These are phyloP conservation scores for Amyelois transitella DNA, from an alignment of 1,140 invertebrate genomes.

Conservation along the genomic window DNA sequence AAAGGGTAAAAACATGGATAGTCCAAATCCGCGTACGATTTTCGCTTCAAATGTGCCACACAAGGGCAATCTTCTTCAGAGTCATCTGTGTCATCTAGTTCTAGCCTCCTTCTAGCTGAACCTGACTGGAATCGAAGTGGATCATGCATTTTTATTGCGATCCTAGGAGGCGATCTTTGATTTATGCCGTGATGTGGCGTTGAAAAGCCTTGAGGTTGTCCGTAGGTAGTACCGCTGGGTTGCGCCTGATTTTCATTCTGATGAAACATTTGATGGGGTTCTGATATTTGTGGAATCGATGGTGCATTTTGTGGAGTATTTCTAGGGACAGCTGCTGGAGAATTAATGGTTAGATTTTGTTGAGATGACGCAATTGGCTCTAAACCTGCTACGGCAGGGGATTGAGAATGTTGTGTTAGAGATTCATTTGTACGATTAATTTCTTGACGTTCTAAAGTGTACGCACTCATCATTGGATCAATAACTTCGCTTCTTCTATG, in stretches of 20 bases:
- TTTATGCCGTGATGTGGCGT: not conserved
- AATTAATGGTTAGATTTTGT: not conserved
- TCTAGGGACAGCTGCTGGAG: not conserved
- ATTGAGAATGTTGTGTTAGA: not conserved
- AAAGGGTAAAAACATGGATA: constrained; percentile 1
- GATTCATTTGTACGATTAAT: not conserved
- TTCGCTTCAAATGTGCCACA: not conserved
- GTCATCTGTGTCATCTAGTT: not conserved
- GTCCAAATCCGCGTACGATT: not conserved
- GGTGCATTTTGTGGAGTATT: not conserved
- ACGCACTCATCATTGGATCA: too few relatives aligned
- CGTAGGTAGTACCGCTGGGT: not conserved
- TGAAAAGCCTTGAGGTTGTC: not conserved
- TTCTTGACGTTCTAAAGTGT: not conserved
- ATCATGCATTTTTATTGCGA: not conserved
- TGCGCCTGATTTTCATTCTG: not conserved
- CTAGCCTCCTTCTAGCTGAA: not conserved
- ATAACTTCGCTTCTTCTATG: not conserved
- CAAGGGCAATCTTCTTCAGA: not conserved
- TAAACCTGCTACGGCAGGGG: too few relatives aligned
- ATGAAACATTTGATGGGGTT: not conserved
- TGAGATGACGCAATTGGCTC: too few relatives aligned
- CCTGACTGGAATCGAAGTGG: not conserved
- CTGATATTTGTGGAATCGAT: not conserved
- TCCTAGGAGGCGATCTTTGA: not conserved